Base-by-base conservation (phyloP, 2,113 vertebrate genomes). In the Genyomyrus donnyi region DNA sequence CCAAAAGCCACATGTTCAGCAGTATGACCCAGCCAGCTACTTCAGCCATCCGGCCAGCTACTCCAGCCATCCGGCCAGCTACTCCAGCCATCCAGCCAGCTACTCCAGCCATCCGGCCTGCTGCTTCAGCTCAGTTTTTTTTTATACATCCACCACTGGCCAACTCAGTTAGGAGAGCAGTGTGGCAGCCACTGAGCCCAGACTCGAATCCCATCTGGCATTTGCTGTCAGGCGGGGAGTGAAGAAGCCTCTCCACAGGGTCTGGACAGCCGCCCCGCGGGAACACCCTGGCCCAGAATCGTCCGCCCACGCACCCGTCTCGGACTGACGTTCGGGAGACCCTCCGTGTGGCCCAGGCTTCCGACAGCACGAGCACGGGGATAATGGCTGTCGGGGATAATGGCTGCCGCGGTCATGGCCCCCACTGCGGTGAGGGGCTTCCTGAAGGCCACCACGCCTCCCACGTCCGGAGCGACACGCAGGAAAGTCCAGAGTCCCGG, bases 301-400 rank as follows among this genome's bases (percentile, higher is more conserved):
- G 31, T 35, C 70, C 5, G 70, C 70, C 74, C 62, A 31, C 3
- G 62, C 62, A 13, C 62, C 62, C 8, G 10, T 70, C n/a, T 27
- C 10, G 9, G 17, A 50, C 17, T 53, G 50, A 48, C 2, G n/a
- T 56, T 53, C 2, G 10, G 49, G n/a, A 58, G 49, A 15, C 27
- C 17, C 21, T 1, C 15, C 31, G 13, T 19, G 52, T 7, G 31
- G 2, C 7, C 1, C 7, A 8, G 87, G 53, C 31, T 62, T 88
- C 87, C 21, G 56, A 13, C 31, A 45, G 39, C 58, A 66, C 2
- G 39, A 66, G 35, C 9, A 93, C 93, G 91, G 53, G 24, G 85
- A 90, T 94, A 94, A 92, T 4, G 91, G n/a, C 70, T 93, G 0
- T 39, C 93, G 91, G 53, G 24, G 85, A 90, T 94, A 94, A 92